phyloP scores from a whole-genome alignment of 2,113 vertebrate species.

The Mustelus asterias region DNA sequence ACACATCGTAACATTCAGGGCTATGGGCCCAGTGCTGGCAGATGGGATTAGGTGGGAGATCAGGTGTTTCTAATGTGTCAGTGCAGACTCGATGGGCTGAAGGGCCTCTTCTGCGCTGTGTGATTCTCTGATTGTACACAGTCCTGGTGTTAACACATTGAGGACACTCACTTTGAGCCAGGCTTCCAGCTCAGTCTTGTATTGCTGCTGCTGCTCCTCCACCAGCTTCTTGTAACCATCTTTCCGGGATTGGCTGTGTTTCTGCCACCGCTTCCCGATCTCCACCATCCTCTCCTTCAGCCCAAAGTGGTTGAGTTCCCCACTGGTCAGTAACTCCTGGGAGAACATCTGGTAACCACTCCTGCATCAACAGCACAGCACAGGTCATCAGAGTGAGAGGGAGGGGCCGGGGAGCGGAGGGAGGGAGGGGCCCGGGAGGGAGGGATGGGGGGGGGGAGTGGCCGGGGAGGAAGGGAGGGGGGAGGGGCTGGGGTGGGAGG shows the following conservation, averaged over 20 bases:
- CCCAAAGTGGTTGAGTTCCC: constrained; percentile 68
- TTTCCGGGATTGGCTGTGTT: constrained; percentile 61
- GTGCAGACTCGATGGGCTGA: too few relatives aligned
- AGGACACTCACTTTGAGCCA: constrained; percentile 61
- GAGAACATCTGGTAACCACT: constrained; percentile 76
- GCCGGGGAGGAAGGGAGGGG: too few relatives aligned
- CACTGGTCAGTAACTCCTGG: constrained; percentile 69
- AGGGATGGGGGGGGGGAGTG: too few relatives aligned
- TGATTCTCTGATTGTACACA: too few relatives aligned
- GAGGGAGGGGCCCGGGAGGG: too few relatives aligned
- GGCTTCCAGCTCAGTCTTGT: constrained; percentile 60
- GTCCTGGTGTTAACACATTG: neutral
- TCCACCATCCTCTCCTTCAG: constrained; percentile 74
- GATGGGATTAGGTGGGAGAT: too few relatives aligned
- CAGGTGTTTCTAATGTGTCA: too few relatives aligned
- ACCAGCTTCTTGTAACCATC: constrained; percentile 70
- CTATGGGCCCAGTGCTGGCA: too few relatives aligned
- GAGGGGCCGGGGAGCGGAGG: too few relatives aligned
- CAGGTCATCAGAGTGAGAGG: neutral
- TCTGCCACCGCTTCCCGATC: constrained; percentile 70
- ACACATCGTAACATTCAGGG: too few relatives aligned
- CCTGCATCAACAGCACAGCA: constrained; percentile 45
- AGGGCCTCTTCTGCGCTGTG: too few relatives aligned
- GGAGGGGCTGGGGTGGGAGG: too few relatives aligned
- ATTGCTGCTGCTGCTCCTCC: constrained; percentile 66